Percentiles rank a stretch among this genome's conserved stretches.
Evolutionary conservation across 1,140 invertebrate genomes (phyloP).

Genomic region (Megalopta genalis): DNA sequence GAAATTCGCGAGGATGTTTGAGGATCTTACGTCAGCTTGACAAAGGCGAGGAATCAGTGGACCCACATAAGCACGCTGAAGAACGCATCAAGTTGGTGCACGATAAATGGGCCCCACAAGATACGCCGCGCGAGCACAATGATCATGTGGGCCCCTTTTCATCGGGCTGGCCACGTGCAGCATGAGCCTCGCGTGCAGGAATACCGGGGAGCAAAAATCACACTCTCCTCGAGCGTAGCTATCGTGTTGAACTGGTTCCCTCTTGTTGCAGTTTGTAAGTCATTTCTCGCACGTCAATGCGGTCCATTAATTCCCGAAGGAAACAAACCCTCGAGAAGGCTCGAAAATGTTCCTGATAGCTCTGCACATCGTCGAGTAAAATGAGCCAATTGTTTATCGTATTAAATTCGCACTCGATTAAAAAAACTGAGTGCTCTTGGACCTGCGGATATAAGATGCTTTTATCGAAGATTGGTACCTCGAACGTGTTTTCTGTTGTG

Average conservation of each 20-base stretch:
- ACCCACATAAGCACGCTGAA: background rate
- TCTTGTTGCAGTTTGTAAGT: too few species aligned
- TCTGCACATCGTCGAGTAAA: too few species aligned
- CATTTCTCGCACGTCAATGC: too few species aligned
- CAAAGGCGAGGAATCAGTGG: background rate
- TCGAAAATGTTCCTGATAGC: too few species aligned
- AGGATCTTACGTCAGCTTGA: background rate
- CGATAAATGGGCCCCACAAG: conserved; percentile 20
- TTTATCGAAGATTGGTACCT: too few species aligned
- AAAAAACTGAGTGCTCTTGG: too few species aligned
- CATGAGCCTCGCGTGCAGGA: conserved; percentile 11
- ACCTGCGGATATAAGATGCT: too few species aligned
- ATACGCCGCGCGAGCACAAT: conserved; percentile 38
- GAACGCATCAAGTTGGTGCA: background rate
- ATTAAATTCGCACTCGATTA: too few species aligned
- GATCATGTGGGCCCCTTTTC: conserved; percentile 51
- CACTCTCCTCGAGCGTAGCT: conserved; percentile 10
- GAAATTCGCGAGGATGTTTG: background rate
- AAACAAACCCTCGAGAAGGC: too few species aligned
- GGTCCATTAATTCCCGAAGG: too few species aligned
- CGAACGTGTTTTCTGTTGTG: too few species aligned
- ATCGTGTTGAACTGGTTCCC: background rate
- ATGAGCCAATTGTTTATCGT: too few species aligned
- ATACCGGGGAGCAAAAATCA: conserved; percentile 18
- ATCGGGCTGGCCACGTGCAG: conserved; percentile 4